phyloP scores from a whole-genome alignment of 2,888 invertebrate species.

The Dione juno region DNA sequence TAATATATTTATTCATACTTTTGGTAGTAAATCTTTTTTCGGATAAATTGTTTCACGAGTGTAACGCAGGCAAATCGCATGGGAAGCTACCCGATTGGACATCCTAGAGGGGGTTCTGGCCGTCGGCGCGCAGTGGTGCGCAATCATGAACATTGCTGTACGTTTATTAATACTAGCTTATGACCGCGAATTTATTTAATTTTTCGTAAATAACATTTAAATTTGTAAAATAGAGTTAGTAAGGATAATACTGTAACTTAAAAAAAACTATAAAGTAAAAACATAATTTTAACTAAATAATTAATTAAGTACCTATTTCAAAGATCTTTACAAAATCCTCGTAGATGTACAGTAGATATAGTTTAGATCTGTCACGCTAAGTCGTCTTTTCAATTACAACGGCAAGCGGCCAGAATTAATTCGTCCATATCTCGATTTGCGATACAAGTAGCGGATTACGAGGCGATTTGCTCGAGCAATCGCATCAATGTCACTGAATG shows the following conservation, averaged over 20 bases:
- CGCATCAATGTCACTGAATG: conserved; percentile 63
- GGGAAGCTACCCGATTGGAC: conserved; percentile 46
- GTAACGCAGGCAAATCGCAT: conserved; percentile 44
- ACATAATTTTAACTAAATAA: background rate
- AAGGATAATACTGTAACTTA: background rate
- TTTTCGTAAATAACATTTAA: conserved; percentile 3
- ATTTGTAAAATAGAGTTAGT: background rate
- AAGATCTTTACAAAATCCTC: conserved; percentile 20
- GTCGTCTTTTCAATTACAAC: conserved; percentile 74
- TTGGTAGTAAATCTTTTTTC: conserved; percentile 34
- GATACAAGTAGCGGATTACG: conserved; percentile 75
- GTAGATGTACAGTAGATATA: conserved; percentile 26
- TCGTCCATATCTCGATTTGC: conserved; percentile 72
- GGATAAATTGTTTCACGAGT: conserved; percentile 39
- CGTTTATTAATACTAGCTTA: conserved; percentile 31
- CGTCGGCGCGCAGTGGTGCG: conserved; percentile 39
- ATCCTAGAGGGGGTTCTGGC: conserved; percentile 43
- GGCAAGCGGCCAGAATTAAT: conserved; percentile 75
- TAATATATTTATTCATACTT: conserved; percentile 17
- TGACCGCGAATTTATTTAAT: conserved; percentile 27
- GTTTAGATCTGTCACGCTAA: conserved; percentile 63
- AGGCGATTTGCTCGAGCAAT: conserved; percentile 75
- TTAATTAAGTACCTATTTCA: background rate
- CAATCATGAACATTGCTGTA: conserved; percentile 34
- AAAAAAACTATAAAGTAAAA: background rate